These are phyloP conservation scores for Saturnia pavonia DNA, from an alignment of 2,888 invertebrate genomes.

Conservation along the genomic window DNA sequence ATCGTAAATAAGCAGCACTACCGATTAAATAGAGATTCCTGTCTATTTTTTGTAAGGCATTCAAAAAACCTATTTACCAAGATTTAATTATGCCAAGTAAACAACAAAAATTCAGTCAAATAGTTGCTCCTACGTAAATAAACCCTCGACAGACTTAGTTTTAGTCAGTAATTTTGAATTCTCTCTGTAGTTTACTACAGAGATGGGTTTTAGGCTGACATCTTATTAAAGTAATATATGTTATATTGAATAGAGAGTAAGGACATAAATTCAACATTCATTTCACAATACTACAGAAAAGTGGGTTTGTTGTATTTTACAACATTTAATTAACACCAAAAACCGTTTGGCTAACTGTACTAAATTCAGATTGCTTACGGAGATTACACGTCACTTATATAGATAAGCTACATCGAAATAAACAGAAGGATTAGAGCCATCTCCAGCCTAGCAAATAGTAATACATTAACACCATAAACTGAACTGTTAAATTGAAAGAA, in stretches of 20 bases:
- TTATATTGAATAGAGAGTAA: not conserved
- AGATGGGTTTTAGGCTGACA: too few species aligned
- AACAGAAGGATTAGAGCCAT: not conserved
- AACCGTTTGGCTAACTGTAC: not conserved
- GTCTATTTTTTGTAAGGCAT: not conserved
- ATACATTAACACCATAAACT: not conserved
- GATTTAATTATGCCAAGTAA: not conserved
- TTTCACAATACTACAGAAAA: not conserved
- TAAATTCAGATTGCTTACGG: not conserved
- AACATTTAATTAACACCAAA: not conserved
- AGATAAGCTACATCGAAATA: slow-evolving; percentile 10
- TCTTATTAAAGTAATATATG: too few species aligned
- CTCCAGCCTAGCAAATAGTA: not conserved
- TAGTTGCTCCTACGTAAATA: not conserved
- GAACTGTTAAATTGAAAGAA: not conserved
- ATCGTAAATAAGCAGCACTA: not conserved
- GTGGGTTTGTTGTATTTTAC: slow-evolving; percentile 7
- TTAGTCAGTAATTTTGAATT: not conserved
- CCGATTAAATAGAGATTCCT: not conserved
- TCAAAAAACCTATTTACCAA: not conserved
- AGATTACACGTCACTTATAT: not conserved
- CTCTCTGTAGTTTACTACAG: too few species aligned
- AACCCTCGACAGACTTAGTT: not conserved
- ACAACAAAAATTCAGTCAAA: not conserved
- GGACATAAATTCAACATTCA: not conserved